Base-by-base conservation (phyloP, 2,113 vertebrate species). In the Trogon surrucura region DNA sequence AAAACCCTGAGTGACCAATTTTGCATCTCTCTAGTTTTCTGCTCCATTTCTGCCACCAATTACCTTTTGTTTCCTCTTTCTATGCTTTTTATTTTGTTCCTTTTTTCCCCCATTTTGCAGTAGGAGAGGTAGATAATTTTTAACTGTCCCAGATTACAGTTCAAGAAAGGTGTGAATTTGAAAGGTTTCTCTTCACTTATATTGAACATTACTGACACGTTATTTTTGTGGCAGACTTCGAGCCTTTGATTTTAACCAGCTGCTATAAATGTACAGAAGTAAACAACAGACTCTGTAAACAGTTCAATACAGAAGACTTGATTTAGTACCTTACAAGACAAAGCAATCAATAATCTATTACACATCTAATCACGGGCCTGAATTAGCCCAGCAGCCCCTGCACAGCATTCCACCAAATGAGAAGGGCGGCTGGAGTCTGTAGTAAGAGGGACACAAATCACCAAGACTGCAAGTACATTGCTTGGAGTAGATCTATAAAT, bases 311-410 rank as follows among this genome's bases (percentile, higher is more conserved):
- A 27, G 47, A 81, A 77, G 47, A 85, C 54, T 85, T 89, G 94
- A 92, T 85, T 93, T 58, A 92, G 67, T 23, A 80, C 60, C 85
- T 87, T 72, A 51, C 62, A 70, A 92, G 94, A 69, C 77, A 85
- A 88, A 85, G 41, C 75, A 80, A 82, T 95, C 94, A 80, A 95
- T 97, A 90, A 96, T 93, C 93, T 95, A 91, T 96, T 95, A 92
- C 47, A 14, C 29, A 41, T 44, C 90, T 97, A 79, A 95, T 94
- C 57, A 80, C 13, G 8, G 75, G 80, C 93, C 80, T 1, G 18
- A 95, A 58, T 41, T 5, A 91, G 85, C 75, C 48, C 71, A 51
- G 94, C 73, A 92, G 71, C 38, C 25, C 73, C 58, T 19, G 53
- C 60, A 47, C 25, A 83, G 74, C 8, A 0, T 66, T 81, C 86